phyloP scores from a whole-genome alignment of 1,140 invertebrate species.

The Euborellia annulipes region DNA sequence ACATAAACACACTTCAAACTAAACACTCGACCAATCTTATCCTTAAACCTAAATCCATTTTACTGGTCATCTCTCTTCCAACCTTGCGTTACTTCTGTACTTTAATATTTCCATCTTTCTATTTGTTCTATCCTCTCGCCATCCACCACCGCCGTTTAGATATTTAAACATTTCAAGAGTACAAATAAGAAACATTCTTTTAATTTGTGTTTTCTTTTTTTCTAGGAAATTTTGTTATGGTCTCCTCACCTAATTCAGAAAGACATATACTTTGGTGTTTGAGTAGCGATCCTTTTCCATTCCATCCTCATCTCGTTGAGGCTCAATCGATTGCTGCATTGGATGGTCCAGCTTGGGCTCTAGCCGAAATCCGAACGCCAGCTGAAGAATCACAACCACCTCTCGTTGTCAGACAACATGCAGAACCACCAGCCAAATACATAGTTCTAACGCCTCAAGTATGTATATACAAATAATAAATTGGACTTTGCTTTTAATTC shows the following conservation, averaged over 20 bases:
- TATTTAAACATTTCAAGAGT: too few relatives aligned
- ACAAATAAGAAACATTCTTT: too few relatives aligned
- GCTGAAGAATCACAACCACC: slow-evolving; percentile 35
- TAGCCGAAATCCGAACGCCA: slow-evolving; percentile 40
- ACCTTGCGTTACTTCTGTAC: too few relatives aligned
- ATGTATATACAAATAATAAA: slow-evolving; percentile 17
- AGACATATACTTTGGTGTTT: slow-evolving; percentile 52
- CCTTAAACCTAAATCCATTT: too few relatives aligned
- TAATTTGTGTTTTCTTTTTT: too few relatives aligned
- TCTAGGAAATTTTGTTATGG: slow-evolving; percentile 50
- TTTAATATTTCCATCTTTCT: too few relatives aligned
- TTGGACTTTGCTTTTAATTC: slow-evolving; percentile 4
- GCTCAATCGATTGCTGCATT: slow-evolving; percentile 59
- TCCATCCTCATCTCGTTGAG: slow-evolving; percentile 46
- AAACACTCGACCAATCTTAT: too few relatives aligned
- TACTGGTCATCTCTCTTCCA: too few relatives aligned
- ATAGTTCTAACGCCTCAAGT: slow-evolving; percentile 71
- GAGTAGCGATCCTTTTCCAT: slow-evolving; percentile 48
- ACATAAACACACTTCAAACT: too few relatives aligned
- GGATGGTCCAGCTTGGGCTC: slow-evolving; percentile 70
- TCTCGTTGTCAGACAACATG: slow-evolving; percentile 56
- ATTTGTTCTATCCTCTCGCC: too few relatives aligned
- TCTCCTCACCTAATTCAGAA: slow-evolving; percentile 40
- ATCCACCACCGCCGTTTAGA: too few relatives aligned
- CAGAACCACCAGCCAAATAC: slow-evolving; percentile 55